phyloP scores from a whole-genome alignment of 2,888 invertebrate genomes.

The Macroteleia sp. region DNA sequence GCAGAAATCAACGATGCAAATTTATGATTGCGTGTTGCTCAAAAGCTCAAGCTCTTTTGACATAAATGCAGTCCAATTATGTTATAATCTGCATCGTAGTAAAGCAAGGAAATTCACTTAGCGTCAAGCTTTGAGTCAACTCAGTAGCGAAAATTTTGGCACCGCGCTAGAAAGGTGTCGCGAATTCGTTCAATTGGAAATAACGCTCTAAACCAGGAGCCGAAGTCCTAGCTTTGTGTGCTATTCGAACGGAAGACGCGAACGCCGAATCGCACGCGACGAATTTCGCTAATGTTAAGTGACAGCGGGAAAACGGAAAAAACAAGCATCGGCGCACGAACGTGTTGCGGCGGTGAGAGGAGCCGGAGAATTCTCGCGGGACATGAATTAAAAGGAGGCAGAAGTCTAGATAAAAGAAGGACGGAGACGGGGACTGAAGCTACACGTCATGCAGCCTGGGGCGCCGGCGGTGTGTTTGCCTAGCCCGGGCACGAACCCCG shows the following conservation, averaged over 20 bases:
- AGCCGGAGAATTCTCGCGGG: constrained; percentile 34
- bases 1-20: constrained; percentile 48
- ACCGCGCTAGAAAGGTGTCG: constrained; percentile 12
- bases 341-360: not conserved
- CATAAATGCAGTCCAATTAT: constrained; percentile 59
- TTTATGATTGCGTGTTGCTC: constrained; percentile 48
- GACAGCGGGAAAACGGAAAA: constrained; percentile 68
- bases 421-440: not conserved
- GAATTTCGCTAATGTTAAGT: constrained; percentile 67
- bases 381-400: constrained; percentile 51
- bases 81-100: constrained; percentile 55
- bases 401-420: constrained; percentile 38
- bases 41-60: constrained; percentile 48
- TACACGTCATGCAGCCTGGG: constrained; percentile 7
- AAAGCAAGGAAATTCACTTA: constrained; percentile 58
- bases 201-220: constrained; percentile 58
- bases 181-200: constrained; percentile 66
- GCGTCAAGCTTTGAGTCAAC: constrained; percentile 41
- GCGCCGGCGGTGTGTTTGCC: constrained; percentile 75
- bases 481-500: constrained; percentile 80
- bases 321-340: not conserved
- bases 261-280: constrained; percentile 12
- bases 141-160: constrained; percentile 54
- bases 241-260: constrained; percentile 29
- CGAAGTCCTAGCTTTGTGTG: constrained; percentile 41